Percentiles rank a stretch among this genome's conserved stretches.
These are phyloP conservation scores for Erithacus rubecula DNA, from an alignment of 2,797 vertebrate genomes.

Conservation along the genomic window DNA sequence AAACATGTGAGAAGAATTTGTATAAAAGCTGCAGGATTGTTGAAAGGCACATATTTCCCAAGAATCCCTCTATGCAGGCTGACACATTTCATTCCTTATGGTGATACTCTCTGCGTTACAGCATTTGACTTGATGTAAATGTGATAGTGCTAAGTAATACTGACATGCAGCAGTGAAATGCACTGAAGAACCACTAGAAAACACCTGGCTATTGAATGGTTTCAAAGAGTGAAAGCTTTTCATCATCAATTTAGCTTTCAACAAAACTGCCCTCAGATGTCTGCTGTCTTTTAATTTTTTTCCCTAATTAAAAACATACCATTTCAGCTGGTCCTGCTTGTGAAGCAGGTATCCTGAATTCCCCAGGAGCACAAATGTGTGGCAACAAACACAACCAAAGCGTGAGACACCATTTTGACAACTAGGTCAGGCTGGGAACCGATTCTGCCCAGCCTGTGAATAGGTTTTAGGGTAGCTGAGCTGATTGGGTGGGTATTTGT, in stretches of 20 bases:
- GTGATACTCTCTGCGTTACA: conserved; percentile 64
- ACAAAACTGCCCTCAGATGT: conserved; percentile 15
- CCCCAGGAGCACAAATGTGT: background rate
- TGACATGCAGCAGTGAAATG: conserved; percentile 57
- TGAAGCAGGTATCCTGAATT: background rate
- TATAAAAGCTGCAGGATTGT: conserved; percentile 63
- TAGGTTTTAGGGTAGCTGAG: background rate
- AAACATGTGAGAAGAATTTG: conserved; percentile 70
- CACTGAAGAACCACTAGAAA: conserved; percentile 58
- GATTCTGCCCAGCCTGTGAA: background rate
- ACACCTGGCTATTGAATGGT: conserved; percentile 49
- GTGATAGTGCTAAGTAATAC: conserved; percentile 67
- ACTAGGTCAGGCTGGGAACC: background rate
- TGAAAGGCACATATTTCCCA: conserved; percentile 70
- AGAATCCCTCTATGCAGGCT: conserved; percentile 51
- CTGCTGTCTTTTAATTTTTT: background rate
- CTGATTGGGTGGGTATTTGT: background rate
- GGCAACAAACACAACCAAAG: background rate
- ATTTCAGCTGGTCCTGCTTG: background rate
- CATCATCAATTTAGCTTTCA: conserved; percentile 46
- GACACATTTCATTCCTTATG: conserved; percentile 64
- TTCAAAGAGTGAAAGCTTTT: conserved; percentile 62
- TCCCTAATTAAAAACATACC: conserved; percentile 12
- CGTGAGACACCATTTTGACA: background rate
- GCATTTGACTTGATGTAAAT: conserved; percentile 62